Evolutionary conservation across 1,140 invertebrate species (phyloP), one percentile per base, ranked within the genome.

Genomic region (Calliopsis andreniformis): DNA sequence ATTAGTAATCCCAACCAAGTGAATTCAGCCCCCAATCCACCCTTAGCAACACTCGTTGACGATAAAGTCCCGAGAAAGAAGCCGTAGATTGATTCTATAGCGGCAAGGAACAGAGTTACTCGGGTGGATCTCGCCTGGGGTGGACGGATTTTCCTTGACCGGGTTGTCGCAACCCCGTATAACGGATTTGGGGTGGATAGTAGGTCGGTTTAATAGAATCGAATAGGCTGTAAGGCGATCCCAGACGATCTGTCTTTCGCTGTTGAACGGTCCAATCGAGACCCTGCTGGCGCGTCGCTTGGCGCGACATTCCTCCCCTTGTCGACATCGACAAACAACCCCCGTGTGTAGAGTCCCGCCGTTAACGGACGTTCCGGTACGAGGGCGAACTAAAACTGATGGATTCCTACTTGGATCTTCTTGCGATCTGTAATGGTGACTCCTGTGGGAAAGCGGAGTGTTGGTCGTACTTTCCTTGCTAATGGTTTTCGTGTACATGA

Each of bases 171-270:
- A 23, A 70, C 51, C 28, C 28, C 39, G n/a, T 10, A 30, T 25
- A 43, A 45, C 42, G 8, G 56, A 25, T 12, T 2, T 28, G 28
- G 28, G 45, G 32, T 14, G 23, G 53, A 16, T 47, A 58, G 75
- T 73, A 62, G 78, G 28, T 81, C 76, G 82, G 49, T 86, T 87
- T 89, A 89, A 89, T 89, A 89, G 87, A 88, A 87, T 88, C 87
- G 85, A 89, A 88, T 85, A 83, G 75, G 62, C 84, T 75, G 87
- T 89, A 89, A 89, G 86, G 73, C 86, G 87, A 89, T 89, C 87
- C 86, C 79, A 59, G 23, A 47, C 87, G 86, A 89, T 89, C 87
- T 82, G 86, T 89, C 87, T 89, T 89, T 82, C 67, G 76, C 76
- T 76, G 75, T 47, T 83, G 70, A 85, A 75, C 86, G 83, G 76